Percentiles rank a stretch among this genome's conserved stretches.
These are phyloP conservation scores for Menidia menidia DNA, from an alignment of 2,797 vertebrate species.

Conservation along the genomic window DNA sequence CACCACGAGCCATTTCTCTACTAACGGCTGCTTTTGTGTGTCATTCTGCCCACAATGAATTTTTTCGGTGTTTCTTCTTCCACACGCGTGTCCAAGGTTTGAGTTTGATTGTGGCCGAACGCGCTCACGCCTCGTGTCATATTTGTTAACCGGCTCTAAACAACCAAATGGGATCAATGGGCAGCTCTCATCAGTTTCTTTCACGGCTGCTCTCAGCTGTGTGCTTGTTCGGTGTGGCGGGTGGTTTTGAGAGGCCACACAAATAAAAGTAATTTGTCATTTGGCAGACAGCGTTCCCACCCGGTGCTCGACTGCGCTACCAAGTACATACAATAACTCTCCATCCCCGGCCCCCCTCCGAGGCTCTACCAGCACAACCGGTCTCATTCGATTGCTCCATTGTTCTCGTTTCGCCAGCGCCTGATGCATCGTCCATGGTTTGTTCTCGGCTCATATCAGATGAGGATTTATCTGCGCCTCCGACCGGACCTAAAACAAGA, in stretches of 20 bases:
- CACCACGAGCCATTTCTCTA: background rate
- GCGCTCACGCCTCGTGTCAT: slow-evolving; percentile 4
- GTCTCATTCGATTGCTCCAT: slow-evolving; percentile 31
- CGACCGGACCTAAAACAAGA: slow-evolving; percentile 4
- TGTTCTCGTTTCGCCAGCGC: slow-evolving; percentile 27
- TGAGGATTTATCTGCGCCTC: background rate
- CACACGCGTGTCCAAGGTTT: background rate
- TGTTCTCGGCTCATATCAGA: slow-evolving; percentile 29
- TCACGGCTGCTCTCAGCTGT: slow-evolving; percentile 36
- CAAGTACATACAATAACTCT: slow-evolving; percentile 36
- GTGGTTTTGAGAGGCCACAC: slow-evolving; percentile 59
- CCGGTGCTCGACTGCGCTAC: slow-evolving; percentile 50
- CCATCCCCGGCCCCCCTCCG: background rate
- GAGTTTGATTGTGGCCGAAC: background rate
- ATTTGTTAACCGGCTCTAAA: slow-evolving; percentile 28
- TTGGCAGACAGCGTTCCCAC: slow-evolving; percentile 50
- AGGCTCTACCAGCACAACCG: slow-evolving; percentile 31
- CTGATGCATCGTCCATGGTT: slow-evolving; percentile 9
- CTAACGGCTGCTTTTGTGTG: background rate
- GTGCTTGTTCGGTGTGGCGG: slow-evolving; percentile 29
- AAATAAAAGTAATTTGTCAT: slow-evolving; percentile 70
- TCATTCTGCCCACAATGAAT: background rate
- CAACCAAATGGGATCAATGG: slow-evolving; percentile 48
- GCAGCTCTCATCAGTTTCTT: slow-evolving; percentile 51
- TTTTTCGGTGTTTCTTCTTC: background rate